phyloP scores from a whole-genome alignment of 2,888 invertebrate species.

The Apodemia mormo region DNA sequence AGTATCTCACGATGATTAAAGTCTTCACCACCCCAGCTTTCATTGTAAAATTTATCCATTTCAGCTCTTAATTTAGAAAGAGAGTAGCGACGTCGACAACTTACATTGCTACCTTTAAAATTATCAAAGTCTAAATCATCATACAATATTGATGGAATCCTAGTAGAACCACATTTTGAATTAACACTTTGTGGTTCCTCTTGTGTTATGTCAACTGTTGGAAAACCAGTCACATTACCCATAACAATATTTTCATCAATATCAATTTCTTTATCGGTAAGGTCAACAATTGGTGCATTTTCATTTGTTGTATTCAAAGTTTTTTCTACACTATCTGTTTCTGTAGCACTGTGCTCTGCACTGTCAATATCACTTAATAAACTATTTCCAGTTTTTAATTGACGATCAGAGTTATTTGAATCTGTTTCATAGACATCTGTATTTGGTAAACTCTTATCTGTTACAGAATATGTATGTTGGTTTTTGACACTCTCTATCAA shows the following conservation, averaged over 20 bases:
- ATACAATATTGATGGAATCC: conserved; percentile 67
- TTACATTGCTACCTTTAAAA: conserved; percentile 64
- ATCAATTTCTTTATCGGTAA: conserved; percentile 47
- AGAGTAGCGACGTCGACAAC: conserved; percentile 61
- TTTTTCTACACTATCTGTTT: conserved; percentile 32
- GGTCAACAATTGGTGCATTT: conserved; percentile 51
- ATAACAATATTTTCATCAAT: conserved; percentile 67
- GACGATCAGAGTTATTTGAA: conserved; percentile 58
- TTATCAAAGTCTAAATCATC: conserved; percentile 73
- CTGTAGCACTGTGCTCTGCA: conserved; percentile 43
- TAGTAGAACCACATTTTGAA: conserved; percentile 65
- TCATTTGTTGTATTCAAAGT: conserved; percentile 36
- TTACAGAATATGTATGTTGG: conserved; percentile 55
- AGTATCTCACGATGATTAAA: conserved; percentile 82
- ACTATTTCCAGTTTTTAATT: conserved; percentile 28
- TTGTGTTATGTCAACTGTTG: conserved; percentile 42
- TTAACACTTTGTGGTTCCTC: conserved; percentile 32
- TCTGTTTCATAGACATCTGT: conserved; percentile 82
- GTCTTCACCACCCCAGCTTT: conserved; percentile 84
- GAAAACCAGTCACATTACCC: conserved; percentile 67
- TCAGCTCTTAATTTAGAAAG: conserved; percentile 69
- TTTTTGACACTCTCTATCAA: conserved; percentile 51
- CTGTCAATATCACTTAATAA: conserved; percentile 41
- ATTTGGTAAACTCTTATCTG: conserved; percentile 63
- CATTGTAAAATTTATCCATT: conserved; percentile 85